Percentiles rank a stretch among this genome's conserved stretches.
Evolutionary conservation across 2,888 invertebrate species (phyloP).

Genomic region (Drosophila fungiperda): DNA sequence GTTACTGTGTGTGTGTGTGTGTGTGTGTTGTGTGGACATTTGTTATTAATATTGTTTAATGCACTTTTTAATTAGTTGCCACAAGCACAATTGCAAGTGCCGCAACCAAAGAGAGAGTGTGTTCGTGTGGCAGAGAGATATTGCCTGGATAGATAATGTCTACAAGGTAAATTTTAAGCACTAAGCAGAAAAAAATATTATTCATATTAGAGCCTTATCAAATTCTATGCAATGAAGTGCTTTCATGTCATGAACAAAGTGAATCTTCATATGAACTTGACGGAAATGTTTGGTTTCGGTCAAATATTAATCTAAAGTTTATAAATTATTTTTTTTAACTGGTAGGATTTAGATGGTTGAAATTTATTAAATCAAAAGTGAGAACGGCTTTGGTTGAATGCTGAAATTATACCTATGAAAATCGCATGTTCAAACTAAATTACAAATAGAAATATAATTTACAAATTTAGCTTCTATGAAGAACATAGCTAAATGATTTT

Average conservation of each 20-base stretch:
- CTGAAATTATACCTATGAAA: too few relatives aligned
- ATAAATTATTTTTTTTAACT: neutral
- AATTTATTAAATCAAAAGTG: neutral
- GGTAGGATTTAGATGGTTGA: neutral
- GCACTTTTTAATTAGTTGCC: slow-evolving; percentile 47
- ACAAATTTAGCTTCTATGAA: neutral
- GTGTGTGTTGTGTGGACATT: slow-evolving; percentile 54
- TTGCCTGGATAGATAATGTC: neutral
- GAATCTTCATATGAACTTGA: neutral
- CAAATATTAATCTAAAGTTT: neutral
- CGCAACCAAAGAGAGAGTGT: neutral
- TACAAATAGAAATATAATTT: neutral
- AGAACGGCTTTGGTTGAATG: neutral
- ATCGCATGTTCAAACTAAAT: neutral
- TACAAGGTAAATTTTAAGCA: neutral
- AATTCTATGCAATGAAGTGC: neutral
- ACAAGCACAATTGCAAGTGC: slow-evolving; percentile 3
- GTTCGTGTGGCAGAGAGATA: neutral
- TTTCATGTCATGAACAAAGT: neutral
- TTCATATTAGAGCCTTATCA: too few relatives aligned
- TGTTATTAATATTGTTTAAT: slow-evolving; percentile 62
- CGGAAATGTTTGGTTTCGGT: neutral
- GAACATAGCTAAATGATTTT: neutral
- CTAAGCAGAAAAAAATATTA: neutral
- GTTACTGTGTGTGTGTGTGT: neutral